Evolutionary conservation across 2,888 invertebrate genomes (phyloP), one percentile per base, ranked within the genome.

Genomic region (Electrophaes corylata): DNA sequence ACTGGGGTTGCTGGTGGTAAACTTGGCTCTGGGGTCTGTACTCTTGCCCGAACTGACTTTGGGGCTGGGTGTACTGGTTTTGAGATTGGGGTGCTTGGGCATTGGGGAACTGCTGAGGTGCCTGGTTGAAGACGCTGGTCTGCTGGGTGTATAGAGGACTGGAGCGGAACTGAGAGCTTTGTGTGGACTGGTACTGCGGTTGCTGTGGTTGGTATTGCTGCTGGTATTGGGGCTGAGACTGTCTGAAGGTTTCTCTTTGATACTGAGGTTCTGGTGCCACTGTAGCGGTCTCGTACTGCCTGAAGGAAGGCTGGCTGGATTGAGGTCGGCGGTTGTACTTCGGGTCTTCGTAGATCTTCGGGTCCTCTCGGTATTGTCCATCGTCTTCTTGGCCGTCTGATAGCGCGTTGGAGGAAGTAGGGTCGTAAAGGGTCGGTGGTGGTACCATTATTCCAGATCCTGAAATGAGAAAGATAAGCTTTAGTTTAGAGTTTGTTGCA

Each of bases 361-460:
- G 97, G 79, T 97, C 96, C 78, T 97, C 97, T 43, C 96, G 92
- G 84, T 97, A 97, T 73, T 97, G 96, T 0, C 97, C 97, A 75
- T 97, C 97, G 75, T 97, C 97, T 73, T 96, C 94, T 75, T 95
- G 94, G 62, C 94, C 93, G 37, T 94, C 94, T 5, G 92, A 92
- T 29, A 92, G 77, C 0, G 92, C 88, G 75, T 93, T 93, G 33
- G 87, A 80, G 0, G 86, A 80, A 0, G 88, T 79, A 0, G 88
- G 86, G 61, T 92, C 93, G 76, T 92, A 93, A 16, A 95, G 74
- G 0, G 96, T 95, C 4, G 96, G 96, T n/a, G 97, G 96, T 0
- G 97, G 95, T 0, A 96, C 96, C 85, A 95, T 96, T 75, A 97
- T 96, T 55, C 93, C 93, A 16, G 87, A 80, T 55, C 94, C 94